phyloP scores from a whole-genome alignment of 2,888 invertebrate species.

The Harmothoe impar region DNA sequence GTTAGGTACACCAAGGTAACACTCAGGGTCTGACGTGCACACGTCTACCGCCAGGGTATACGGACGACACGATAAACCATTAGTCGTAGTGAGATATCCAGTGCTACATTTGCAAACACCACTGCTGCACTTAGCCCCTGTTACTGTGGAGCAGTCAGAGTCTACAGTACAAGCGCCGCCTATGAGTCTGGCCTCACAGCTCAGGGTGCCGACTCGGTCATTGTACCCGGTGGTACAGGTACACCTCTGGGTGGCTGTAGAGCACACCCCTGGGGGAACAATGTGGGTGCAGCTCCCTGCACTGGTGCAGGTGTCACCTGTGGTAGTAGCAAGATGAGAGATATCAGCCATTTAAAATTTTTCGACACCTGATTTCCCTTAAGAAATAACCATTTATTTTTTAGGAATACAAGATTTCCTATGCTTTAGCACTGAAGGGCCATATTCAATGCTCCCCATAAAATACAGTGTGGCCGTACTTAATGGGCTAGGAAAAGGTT shows the following conservation, averaged over 20 bases:
- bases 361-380: too few species aligned
- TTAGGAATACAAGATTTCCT: too few species aligned
- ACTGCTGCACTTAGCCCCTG: not conserved
- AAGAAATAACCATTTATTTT: too few species aligned
- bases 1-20: not conserved
- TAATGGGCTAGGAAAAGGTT: too few species aligned
- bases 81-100: not conserved
- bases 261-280: not conserved
- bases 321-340: too few species aligned
- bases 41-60: not conserved
- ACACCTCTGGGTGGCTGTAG: not conserved
- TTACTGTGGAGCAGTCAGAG: not conserved
- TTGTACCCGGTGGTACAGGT: not conserved
- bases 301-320: not conserved
- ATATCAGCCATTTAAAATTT: too few species aligned
- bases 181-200: not conserved
- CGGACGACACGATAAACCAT: not conserved
- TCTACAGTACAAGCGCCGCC: not conserved
- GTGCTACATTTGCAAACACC: not conserved
- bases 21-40: not conserved
- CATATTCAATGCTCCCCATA: too few species aligned
- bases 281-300: not conserved
- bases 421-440: too few species aligned
- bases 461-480: too few species aligned
- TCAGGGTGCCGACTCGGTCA: not conserved